These are phyloP conservation scores for Brenthis ino DNA, from an alignment of 2,888 invertebrate genomes.

Conservation along the genomic window DNA sequence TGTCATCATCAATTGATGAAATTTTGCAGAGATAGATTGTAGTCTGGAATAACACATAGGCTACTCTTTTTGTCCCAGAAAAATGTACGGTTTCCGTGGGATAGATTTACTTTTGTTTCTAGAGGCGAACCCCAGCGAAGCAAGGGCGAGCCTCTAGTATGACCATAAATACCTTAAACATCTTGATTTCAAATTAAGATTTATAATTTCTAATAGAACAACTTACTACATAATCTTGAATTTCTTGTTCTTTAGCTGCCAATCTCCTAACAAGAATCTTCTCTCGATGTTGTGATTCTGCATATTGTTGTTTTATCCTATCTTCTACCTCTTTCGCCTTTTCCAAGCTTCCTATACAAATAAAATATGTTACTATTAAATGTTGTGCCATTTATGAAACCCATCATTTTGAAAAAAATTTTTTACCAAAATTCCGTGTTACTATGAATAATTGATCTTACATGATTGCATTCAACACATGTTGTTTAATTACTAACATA, in stretches of 20 bases:
- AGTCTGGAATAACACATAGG: no score
- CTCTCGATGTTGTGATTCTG: slow-evolving; percentile 94
- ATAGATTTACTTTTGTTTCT: no score
- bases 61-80: no score
- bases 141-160: no score
- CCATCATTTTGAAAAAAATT: not conserved
- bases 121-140: no score
- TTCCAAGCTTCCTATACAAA: slow-evolving; percentile 85
- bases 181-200: no score
- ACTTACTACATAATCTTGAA: slow-evolving; percentile 96
- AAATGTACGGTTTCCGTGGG: no score
- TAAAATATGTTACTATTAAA: slow-evolving; percentile 12
- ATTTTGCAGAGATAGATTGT: no score
- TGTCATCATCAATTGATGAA: no score
- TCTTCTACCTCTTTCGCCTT: slow-evolving; percentile 90
- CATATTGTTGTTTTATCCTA: slow-evolving; percentile 89
- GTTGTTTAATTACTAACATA: slow-evolving; percentile 39
- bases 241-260: slow-evolving; percentile 97
- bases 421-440: not conserved
- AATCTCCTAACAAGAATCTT: slow-evolving; percentile 95
- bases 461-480: not conserved
- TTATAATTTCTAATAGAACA: not conserved
- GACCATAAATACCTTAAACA: no score
- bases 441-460: not conserved
- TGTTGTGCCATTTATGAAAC: not conserved